Evolutionary conservation across 2,888 invertebrate species (phyloP), one percentile per base, ranked within the genome.

Genomic region (Agrilus mali): DNA sequence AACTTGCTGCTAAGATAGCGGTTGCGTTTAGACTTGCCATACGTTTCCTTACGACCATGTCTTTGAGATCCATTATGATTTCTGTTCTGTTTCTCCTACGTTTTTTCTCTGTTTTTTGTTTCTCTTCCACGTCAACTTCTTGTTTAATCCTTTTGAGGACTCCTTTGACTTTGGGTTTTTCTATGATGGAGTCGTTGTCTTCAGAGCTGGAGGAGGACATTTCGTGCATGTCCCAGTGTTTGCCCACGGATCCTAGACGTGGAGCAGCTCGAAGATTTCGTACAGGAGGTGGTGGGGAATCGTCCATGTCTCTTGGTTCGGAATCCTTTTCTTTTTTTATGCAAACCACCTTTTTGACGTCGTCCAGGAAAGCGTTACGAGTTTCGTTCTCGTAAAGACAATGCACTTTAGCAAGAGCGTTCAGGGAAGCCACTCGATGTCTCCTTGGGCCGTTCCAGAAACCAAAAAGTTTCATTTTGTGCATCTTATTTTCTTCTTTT

Each of bases 21-120:
- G 86, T 83, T 12, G 92, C 92, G 64, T 92, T 92, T 27, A 92
- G 69, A 60, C 88, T 88, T 15, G 92, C 92, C 89, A 92, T 89
- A 27, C 92, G 76, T 61, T 90, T 92, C 53, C 85, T 77, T 13
- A 89, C 88, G 6, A 89, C 82, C 78, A 88, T 86, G 53, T 88
- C 88, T 57, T 86, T 86, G 38, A 88, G 70, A 57, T 87, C 87
- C 83, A 85, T 84, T 20, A 79, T 74, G 34, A 78, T 66, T 61
- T 80, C 80, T 43, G 71, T 73, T 51, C 75, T 68, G 48, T 73
- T 76, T n/a, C 75, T 67, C 51, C 73, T 70, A 55, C 74, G 73
- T 55, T 74, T 74, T 2, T 70, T 64, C 3, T 68, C 67, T 7
- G 68, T 67, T 39, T 67, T 46, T 54, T 59, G 57, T 27, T 47